Conservation (phyloP, 2,113 vertebrate species). For the Steatornis caripensis region DNA sequence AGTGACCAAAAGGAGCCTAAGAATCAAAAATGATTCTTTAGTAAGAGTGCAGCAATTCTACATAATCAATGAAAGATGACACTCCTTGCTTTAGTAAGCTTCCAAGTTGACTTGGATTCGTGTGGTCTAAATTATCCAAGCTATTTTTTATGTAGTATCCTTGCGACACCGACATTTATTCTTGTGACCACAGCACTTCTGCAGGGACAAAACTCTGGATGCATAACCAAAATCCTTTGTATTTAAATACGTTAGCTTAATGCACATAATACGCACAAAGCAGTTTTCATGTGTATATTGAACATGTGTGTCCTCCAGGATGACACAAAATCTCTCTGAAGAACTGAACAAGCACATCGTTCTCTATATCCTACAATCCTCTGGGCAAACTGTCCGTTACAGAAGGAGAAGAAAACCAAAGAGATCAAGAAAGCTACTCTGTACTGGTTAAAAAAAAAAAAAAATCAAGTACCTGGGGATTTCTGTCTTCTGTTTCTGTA, state of each 20-base stretch:
- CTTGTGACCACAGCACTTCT: not conserved
- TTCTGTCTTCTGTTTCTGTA: not conserved
- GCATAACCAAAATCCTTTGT: not conserved
- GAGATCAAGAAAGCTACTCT: not conserved
- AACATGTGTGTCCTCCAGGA: not conserved
- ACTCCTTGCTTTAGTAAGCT: not conserved
- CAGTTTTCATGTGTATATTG: not conserved
- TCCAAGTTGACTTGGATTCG: not conserved
- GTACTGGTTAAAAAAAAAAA: not conserved
- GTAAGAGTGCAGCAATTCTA: not conserved
- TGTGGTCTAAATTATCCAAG: not conserved
- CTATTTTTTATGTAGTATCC: not conserved
- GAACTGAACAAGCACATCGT: not conserved
- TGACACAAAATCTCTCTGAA: not conserved
- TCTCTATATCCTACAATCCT: not conserved
- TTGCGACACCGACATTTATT: not conserved
- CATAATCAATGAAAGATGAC: not conserved
- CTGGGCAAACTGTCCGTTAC: not conserved
- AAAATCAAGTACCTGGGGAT: not conserved
- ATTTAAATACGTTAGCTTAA: not conserved
- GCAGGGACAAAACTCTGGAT: not conserved
- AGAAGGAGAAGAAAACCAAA: not conserved
- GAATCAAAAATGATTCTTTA: not conserved
- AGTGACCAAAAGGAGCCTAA: not conserved
- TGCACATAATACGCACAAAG: not conserved